These are phyloP conservation scores for Lycaena phlaeas DNA, from an alignment of 2,888 invertebrate species.

Conservation along the genomic window DNA sequence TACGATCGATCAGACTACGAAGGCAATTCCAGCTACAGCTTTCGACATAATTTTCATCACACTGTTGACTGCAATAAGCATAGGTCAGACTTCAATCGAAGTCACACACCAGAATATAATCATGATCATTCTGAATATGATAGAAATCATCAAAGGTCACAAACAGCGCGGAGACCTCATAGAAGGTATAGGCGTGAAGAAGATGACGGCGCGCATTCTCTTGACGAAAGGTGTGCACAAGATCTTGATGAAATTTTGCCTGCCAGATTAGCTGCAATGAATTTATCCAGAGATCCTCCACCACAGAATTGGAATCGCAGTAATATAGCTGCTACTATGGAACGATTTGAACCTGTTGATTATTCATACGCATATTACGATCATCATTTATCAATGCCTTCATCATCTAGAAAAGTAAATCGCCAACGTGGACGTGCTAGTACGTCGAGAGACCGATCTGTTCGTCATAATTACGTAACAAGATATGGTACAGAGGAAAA, in stretches of 20 bases:
- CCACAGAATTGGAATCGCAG: conserved; percentile 75
- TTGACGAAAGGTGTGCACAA: conserved; percentile 61
- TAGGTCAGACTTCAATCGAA: conserved; percentile 51
- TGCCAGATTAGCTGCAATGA: conserved; percentile 61
- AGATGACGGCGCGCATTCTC: conserved; percentile 60
- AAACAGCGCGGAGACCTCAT: conserved; percentile 51
- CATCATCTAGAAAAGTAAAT: conserved; percentile 58
- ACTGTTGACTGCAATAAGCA: conserved; percentile 56
- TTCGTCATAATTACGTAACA: conserved; percentile 81
- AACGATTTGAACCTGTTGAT: conserved; percentile 78
- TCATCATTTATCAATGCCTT: conserved; percentile 78
- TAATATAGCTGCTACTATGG: conserved; percentile 77
- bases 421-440: conserved; percentile 60
- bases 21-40: conserved; percentile 54
- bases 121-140: conserved; percentile 57
- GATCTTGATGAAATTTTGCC: conserved; percentile 68
- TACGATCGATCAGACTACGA: conserved; percentile 64
- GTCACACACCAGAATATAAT: conserved; percentile 60
- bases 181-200: conserved; percentile 53
- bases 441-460: conserved; percentile 51
- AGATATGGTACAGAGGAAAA: conserved; percentile 89
- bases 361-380: conserved; percentile 91
- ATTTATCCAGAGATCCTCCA: conserved; percentile 53
- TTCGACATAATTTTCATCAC: conserved; percentile 57
- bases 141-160: conserved; percentile 45